Percentiles rank a stretch among this genome's conserved stretches.
Conservation (phyloP, 2,113 vertebrate species). For the Planiliza haematocheilus region DNA sequence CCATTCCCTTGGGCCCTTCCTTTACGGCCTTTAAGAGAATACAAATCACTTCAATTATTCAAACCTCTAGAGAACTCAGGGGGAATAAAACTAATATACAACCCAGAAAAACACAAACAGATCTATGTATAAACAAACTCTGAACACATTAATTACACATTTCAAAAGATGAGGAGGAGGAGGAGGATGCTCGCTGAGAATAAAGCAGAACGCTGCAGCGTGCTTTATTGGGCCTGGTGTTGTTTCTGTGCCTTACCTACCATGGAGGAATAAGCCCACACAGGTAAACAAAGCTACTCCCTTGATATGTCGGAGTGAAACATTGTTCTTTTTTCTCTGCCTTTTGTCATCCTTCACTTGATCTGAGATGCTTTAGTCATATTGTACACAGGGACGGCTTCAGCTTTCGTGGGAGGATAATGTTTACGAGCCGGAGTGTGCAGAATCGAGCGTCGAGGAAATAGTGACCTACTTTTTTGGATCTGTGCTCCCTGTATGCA, state of each 20-base stretch:
- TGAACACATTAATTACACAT: conserved; percentile 72
- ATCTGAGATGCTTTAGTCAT: conserved; percentile 64
- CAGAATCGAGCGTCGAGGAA: conserved; percentile 49
- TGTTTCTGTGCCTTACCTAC: conserved; percentile 43
- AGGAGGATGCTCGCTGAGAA: conserved; percentile 42
- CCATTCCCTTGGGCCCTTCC: conserved; percentile 61
- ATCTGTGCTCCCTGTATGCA: background rate
- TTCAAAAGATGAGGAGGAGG: conserved; percentile 54
- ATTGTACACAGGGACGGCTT: conserved; percentile 33
- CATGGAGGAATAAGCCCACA: conserved; percentile 67
- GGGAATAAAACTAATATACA: conserved; percentile 56
- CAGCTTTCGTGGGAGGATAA: conserved; percentile 60
- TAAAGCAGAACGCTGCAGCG: conserved; percentile 30
- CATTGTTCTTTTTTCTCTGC: conserved; percentile 44
- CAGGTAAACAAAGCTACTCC: conserved; percentile 76
- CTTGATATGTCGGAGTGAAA: conserved; percentile 60
- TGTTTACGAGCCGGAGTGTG: conserved; percentile 38
- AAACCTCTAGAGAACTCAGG: conserved; percentile 67
- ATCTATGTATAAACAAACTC: conserved; percentile 67
- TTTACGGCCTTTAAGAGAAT: conserved; percentile 71
- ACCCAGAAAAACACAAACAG: conserved; percentile 60
- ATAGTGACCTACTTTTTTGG: conserved; percentile 63
- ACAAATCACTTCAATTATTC: conserved; percentile 80
- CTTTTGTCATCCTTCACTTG: conserved; percentile 71
- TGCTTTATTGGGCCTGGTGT: conserved; percentile 44